Evolutionary conservation across 1,140 invertebrate species (phyloP), one percentile per base, ranked within the genome.

Genomic region (Micrasema minimum): DNA sequence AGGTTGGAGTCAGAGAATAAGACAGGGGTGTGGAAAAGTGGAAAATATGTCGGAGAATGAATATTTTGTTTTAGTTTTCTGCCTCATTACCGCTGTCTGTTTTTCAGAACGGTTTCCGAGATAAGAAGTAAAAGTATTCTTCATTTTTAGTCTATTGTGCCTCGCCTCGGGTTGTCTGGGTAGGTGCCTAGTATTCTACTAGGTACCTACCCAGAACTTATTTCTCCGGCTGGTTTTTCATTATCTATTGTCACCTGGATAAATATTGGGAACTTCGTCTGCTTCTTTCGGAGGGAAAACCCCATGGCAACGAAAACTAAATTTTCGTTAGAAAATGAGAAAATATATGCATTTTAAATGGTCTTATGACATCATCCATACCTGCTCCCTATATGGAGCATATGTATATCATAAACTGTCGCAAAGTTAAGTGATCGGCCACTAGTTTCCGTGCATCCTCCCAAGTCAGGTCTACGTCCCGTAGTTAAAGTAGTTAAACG

Each of bases 1-100:
- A n/a, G n/a, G n/a, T n/a, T n/a, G n/a, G n/a, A n/a, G n/a, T n/a
- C n/a, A n/a, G n/a, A n/a, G n/a, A n/a, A n/a, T n/a, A n/a, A n/a
- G n/a, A n/a, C n/a, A n/a, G n/a, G n/a, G n/a, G n/a, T n/a, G n/a
- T n/a, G n/a, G n/a, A n/a, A n/a, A n/a, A n/a, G n/a, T n/a, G n/a
- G n/a, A n/a, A n/a, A n/a, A n/a, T n/a, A n/a, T n/a, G n/a, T n/a
- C n/a, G n/a, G n/a, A n/a, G n/a, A n/a, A n/a, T n/a, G n/a, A n/a
- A n/a, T n/a, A n/a, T n/a, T n/a, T n/a, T n/a, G n/a, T n/a, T n/a
- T n/a, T n/a, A n/a, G n/a, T n/a, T n/a, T n/a, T n/a, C n/a, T n/a
- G n/a, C 53, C 53, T 57, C 53, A 57, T 57, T 57, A 57, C 31
- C 53, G 53, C 53, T 16, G 31, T 16, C 53, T 57, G 53, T 57